Base-by-base conservation (phyloP, 2,797 vertebrate genomes). In the Tapirus indicus region DNA sequence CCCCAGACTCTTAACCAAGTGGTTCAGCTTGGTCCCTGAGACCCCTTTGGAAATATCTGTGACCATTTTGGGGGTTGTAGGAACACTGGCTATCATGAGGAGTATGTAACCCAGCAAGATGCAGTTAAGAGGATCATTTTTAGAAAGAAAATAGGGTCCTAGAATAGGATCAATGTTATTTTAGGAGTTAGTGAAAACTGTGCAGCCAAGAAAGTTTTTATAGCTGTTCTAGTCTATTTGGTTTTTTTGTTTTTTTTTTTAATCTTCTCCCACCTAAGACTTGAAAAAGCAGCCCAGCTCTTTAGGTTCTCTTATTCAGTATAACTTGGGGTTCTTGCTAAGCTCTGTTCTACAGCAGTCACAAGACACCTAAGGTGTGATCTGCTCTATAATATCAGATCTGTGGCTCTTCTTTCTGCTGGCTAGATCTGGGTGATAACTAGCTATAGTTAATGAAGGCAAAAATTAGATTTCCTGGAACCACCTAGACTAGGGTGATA, bases 401-500 rank as follows among this genome's bases (percentile, higher is more conserved):
- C 52, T 52, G 11, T 86, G 64, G 25, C 6, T 82, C 25, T 54
- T 72, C 8, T 92, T 54, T 83, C 74, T 58, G 44, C 72, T 49
- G 49, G 52, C 25, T 56, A 25, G 77, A 66, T 3, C 72, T 20
- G 6, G 8, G 66, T 85, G 44, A 62, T 66, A 47, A 92, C 13
- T 94, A 47, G 77, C 49, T 78, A 0, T 32, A n/a, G 29, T 69
- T 62, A 86, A 77, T 38, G 35, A 89, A 86, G 80, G 64, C 7
- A 90, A 77, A 96, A 35, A 60, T 86, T 38, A 52, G 13, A n/a
- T 89, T 94, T 54, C 78, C 44, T n/a, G 89, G 52, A 94, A 47
- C 44, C 49, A 14, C 23, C 17, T 83, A n/a, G 56, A 49, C 52
- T 95, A 21, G 23, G 58, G 11, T 74, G 71, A 62, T 17, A 87